Evolutionary conservation across 2,113 vertebrate species (phyloP).

Genomic region (Oryzias javanicus): DNA sequence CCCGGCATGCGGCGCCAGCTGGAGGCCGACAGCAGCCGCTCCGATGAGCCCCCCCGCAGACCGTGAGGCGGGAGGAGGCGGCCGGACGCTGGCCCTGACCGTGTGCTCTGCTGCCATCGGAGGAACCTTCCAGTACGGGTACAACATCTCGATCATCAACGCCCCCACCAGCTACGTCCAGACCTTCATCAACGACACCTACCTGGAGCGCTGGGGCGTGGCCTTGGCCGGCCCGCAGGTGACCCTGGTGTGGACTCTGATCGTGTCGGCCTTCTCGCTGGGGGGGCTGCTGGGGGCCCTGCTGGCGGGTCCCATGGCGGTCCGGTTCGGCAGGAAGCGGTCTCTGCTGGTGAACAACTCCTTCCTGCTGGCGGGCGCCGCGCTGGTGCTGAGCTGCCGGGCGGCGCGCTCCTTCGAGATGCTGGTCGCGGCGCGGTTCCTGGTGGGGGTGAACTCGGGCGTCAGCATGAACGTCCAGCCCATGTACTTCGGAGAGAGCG

Average conservation of each 20-base stretch:
- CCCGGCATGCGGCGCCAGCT: too few species aligned
- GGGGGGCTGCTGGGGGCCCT: conserved; percentile 84
- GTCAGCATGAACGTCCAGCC: conserved; percentile 90
- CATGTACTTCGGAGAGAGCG: conserved; percentile 91
- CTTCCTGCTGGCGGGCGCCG: conserved; percentile 74
- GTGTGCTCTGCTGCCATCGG: conserved; percentile 86
- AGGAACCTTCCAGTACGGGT: conserved; percentile 91
- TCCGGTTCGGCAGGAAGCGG: conserved; percentile 83
- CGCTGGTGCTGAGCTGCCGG: conserved; percentile 78
- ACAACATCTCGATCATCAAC: conserved; percentile 90
- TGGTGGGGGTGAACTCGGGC: conserved; percentile 83
- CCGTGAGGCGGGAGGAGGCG: conserved; percentile 8
- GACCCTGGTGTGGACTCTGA: conserved; percentile 84
- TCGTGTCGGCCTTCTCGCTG: conserved; percentile 82
- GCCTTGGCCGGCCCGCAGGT: conserved; percentile 66
- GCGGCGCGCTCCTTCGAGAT: conserved; percentile 84
- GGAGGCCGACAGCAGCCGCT: not conserved
- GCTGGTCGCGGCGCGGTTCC: conserved; percentile 82
- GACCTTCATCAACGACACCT: conserved; percentile 84
- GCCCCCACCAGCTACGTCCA: conserved; percentile 85
- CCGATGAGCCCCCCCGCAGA: conserved; percentile 34
- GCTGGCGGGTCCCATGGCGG: conserved; percentile 82
- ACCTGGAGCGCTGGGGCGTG: conserved; percentile 72
- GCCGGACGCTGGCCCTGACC: conserved; percentile 76
- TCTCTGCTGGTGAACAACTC: conserved; percentile 84